Conservation (phyloP, 2,113 vertebrate species). For the Pandion haliaetus region DNA sequence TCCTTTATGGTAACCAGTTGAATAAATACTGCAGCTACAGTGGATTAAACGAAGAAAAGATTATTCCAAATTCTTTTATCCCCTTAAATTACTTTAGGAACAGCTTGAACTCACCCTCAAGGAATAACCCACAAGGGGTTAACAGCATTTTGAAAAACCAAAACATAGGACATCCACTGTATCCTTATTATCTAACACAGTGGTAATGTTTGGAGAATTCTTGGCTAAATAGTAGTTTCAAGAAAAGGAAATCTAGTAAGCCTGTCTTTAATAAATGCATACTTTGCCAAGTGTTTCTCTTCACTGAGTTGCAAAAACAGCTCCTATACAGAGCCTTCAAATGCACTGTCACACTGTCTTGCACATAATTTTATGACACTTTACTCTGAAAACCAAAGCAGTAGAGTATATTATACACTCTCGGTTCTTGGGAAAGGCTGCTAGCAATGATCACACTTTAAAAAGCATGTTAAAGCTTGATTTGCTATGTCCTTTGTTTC, state of each 20-base stretch:
- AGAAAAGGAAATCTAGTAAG: slow-evolving; percentile 21
- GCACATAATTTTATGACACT: neutral
- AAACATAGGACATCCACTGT: neutral
- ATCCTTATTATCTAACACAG: neutral
- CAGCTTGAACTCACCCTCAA: neutral
- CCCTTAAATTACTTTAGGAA: neutral
- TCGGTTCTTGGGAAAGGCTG: neutral
- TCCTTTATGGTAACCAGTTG: neutral
- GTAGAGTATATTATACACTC: neutral
- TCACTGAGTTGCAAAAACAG: neutral
- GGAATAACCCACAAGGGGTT: neutral
- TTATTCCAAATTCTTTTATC: neutral
- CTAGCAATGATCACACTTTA: neutral
- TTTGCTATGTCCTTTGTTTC: neutral
- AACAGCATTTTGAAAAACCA: neutral
- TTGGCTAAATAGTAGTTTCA: neutral
- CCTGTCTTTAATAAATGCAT: neutral
- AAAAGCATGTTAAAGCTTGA: neutral
- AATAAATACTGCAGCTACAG: neutral
- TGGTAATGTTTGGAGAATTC: slow-evolving; percentile 3
- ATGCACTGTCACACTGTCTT: neutral
- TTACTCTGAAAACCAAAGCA: neutral
- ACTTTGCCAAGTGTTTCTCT: neutral
- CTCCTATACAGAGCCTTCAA: neutral
- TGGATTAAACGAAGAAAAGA: neutral